phyloP scores from a whole-genome alignment of 2,797 vertebrate species.

The Schizothorax lantsangensis region DNA sequence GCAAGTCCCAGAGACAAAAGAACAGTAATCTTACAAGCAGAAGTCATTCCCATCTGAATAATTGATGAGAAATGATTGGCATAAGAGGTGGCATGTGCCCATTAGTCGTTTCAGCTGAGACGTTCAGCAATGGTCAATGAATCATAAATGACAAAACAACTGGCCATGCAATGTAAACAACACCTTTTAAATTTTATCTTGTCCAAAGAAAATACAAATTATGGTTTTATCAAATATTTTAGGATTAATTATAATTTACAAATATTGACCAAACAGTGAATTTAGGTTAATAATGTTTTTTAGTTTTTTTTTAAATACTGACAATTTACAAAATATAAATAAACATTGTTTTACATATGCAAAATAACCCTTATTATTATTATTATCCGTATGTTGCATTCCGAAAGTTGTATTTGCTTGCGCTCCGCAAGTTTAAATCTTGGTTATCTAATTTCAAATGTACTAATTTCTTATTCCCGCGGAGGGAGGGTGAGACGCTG shows the following conservation, averaged over 20 bases:
- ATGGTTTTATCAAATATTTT: background rate
- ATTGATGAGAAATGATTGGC: slow-evolving; percentile 58
- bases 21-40: slow-evolving; percentile 55
- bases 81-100: slow-evolving; percentile 30
- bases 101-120: slow-evolving; percentile 12
- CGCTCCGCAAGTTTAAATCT: slow-evolving; percentile 75
- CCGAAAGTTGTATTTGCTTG: slow-evolving; percentile 59
- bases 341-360: background rate
- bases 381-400: slow-evolving; percentile 60
- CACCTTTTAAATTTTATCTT: background rate
- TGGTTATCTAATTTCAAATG: slow-evolving; percentile 89
- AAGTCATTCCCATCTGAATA: slow-evolving; percentile 60
- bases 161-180: background rate
- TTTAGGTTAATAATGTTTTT: background rate
- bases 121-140: background rate
- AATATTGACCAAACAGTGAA: background rate
- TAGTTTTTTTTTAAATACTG: background rate
- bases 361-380: background rate
- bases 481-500: slow-evolving; percentile 79
- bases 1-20: slow-evolving; percentile 43
- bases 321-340: background rate
- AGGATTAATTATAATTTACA: background rate
- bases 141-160: background rate
- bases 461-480: slow-evolving; percentile 89
- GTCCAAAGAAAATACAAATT: background rate